Base-by-base conservation (phyloP, 2,888 invertebrate species). In the Macroteleia sp. region DNA sequence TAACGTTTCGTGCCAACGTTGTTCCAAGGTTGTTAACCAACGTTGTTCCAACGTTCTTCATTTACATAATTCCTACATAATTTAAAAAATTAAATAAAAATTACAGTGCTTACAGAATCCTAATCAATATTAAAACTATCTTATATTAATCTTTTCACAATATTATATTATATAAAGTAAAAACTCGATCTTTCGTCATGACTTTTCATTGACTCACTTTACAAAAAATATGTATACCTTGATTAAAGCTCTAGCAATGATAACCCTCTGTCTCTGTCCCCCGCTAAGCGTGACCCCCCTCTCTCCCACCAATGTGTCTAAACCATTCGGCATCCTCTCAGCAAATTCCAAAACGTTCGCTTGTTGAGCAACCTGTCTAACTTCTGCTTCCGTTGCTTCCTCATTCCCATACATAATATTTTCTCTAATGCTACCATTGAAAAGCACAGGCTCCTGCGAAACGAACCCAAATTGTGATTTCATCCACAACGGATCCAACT, bases 191-290 rank as follows among this genome's bases (percentile, higher is more conserved):
- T n/a, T n/a, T n/a, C n/a, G n/a, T n/a, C n/a, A n/a, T n/a, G n/a
- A n/a, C n/a, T n/a, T n/a, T n/a, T n/a, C n/a, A n/a, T n/a, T n/a
- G n/a, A n/a, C n/a, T n/a, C n/a, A n/a, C n/a, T n/a, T n/a, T n/a
- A n/a, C n/a, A n/a, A n/a, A n/a, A n/a, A n/a, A n/a, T n/a, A n/a
- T n/a, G n/a, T 25, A 83, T 88, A 96, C 96, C 94, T 97, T 97
- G 50, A 98, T 95, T 30, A 98, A 93, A 10, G 98, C 98, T 81
- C 98, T 92, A 0, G 98, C 98, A 85, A 98, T 97, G 22, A 98
- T 98, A 20, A 98, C 96, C 82, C 98, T 93, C 89, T 98, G 98
- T 85, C 97, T 96, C 92, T 98, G 98, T 0, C 98, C 98, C 28
- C 98, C 98, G 86, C 97, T 98, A 42, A 99, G 93, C 92, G 97